Conservation (phyloP, 92 coral and sea anemone genomes). For the Zoanthus solanderi region DNA sequence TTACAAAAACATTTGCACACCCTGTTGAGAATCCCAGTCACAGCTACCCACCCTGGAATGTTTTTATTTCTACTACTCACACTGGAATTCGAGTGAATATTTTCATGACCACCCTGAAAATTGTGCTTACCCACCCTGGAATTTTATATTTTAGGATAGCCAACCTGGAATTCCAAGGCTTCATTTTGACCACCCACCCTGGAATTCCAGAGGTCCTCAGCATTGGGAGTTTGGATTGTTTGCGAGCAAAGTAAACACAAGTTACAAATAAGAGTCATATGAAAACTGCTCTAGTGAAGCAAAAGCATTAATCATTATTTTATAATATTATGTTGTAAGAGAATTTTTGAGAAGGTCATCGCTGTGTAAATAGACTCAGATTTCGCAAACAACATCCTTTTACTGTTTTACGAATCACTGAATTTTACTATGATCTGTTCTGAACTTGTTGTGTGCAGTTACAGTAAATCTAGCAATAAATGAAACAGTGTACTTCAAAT, state of each 20-base stretch:
- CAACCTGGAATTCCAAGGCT: neutral
- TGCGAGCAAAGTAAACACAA: neutral
- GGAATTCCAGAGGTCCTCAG: neutral
- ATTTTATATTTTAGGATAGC: neutral
- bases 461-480: neutral
- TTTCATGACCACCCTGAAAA: neutral
- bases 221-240: neutral
- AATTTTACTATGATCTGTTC: neutral
- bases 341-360: too few relatives aligned
- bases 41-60: too few relatives aligned
- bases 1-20: too few relatives aligned
- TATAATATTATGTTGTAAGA: too few relatives aligned
- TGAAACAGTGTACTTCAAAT: neutral
- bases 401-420: conserved; percentile 1
- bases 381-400: neutral
- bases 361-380: too few relatives aligned
- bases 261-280: neutral
- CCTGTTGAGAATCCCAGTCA: too few relatives aligned
- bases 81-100: too few relatives aligned
- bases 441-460: conserved; percentile 18
- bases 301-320: neutral
- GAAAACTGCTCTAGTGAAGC: conserved; percentile 8
- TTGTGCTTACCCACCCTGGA: neutral
- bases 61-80: too few relatives aligned
- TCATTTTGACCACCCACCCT: neutral